phyloP scores from a whole-genome alignment of 2,888 invertebrate genomes.

The Cryptocheilus praepositus region DNA sequence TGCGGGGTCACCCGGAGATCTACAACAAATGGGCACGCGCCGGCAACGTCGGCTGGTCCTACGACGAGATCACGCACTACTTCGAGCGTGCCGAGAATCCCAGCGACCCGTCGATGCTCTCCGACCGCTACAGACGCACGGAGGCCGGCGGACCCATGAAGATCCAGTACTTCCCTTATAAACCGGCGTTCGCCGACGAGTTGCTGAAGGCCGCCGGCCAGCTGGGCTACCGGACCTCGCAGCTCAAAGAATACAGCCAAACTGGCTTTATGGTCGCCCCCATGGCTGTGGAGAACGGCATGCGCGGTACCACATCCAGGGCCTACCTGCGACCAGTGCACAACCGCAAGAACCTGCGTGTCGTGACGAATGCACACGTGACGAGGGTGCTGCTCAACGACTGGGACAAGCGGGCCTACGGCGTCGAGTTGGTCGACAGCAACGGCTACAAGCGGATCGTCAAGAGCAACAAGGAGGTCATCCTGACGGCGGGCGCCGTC shows the following conservation, averaged over 20 bases:
- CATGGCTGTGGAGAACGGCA: constrained; percentile 73
- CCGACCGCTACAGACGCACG: constrained; percentile 41
- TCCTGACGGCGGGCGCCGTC: constrained; percentile 77
- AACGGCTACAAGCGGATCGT: constrained; percentile 70
- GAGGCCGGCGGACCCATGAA: constrained; percentile 61
- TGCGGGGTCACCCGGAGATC: constrained; percentile 78
- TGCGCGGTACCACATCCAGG: constrained; percentile 76
- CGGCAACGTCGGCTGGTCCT: constrained; percentile 79
- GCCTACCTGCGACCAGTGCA: constrained; percentile 75
- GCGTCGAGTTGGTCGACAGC: constrained; percentile 74
- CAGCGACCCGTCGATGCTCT: constrained; percentile 50
- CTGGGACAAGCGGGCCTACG: constrained; percentile 76
- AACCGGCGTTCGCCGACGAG: constrained; percentile 62
- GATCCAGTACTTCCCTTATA: constrained; percentile 67
- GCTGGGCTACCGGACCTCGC: constrained; percentile 69
- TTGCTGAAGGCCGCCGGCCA: constrained; percentile 68
- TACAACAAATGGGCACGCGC: constrained; percentile 78
- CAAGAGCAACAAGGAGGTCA: constrained; percentile 75
- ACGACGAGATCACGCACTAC: constrained; percentile 75
- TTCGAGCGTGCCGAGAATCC: constrained; percentile 77
- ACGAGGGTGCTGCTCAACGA: constrained; percentile 69
- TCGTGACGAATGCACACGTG: constrained; percentile 76
- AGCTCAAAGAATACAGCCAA: constrained; percentile 62
- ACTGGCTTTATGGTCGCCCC: constrained; percentile 74
- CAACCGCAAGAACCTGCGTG: constrained; percentile 74